phyloP scores from a whole-genome alignment of 2,888 invertebrate genomes.

The Junonia oenone region DNA sequence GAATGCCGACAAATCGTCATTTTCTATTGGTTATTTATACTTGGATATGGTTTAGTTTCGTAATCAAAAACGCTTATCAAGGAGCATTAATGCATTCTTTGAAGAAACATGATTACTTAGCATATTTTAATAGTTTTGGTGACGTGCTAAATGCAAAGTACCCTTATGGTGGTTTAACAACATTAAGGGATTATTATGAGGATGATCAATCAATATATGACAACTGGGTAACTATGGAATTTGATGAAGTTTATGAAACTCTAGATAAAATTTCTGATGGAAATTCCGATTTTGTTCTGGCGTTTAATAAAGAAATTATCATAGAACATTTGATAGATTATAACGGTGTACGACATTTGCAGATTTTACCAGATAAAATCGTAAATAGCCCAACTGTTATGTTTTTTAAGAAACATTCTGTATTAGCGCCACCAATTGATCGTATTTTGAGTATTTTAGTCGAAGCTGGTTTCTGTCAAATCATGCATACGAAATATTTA shows the following conservation, averaged over 20 bases:
- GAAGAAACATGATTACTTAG: conserved; percentile 39
- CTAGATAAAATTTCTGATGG: conserved; percentile 42
- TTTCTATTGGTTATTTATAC: conserved; percentile 39
- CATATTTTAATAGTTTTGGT: conserved; percentile 36
- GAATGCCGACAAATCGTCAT: conserved; percentile 38
- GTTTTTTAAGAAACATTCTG: conserved; percentile 47
- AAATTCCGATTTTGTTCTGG: conserved; percentile 45
- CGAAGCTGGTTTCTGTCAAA: conserved; percentile 46
- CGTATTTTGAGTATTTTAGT: conserved; percentile 37
- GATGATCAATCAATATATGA: conserved; percentile 42
- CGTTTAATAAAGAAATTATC: conserved; percentile 43
- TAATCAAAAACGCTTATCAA: conserved; percentile 53
- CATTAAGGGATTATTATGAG: conserved; percentile 45
- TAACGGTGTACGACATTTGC: conserved; percentile 40
- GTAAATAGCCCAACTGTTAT: conserved; percentile 51
- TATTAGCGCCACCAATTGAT: conserved; percentile 38
- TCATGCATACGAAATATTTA: conserved; percentile 35
- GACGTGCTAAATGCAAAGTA: conserved; percentile 37
- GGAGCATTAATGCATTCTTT: conserved; percentile 45
- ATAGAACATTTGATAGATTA: conserved; percentile 38
- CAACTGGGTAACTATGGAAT: conserved; percentile 40
- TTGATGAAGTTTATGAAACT: conserved; percentile 27
- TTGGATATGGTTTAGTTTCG: conserved; percentile 52
- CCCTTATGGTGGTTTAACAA: conserved; percentile 43
- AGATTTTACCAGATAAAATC: conserved; percentile 52